Evolutionary conservation across 2,888 invertebrate genomes (phyloP).

Genomic region (Himalopsyche kuldschensis): DNA sequence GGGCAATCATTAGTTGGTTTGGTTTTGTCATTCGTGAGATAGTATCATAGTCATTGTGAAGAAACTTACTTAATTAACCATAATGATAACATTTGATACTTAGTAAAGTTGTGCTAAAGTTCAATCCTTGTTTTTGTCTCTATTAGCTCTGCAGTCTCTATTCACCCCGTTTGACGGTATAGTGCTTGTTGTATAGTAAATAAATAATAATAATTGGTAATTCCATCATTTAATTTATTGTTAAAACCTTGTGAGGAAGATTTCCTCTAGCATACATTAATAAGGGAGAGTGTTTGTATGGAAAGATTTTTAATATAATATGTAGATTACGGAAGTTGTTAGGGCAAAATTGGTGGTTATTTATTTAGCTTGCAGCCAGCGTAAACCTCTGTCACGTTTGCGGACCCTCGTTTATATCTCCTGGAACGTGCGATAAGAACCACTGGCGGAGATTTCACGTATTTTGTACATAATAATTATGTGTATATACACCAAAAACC

Average conservation of each 20-base stretch:
- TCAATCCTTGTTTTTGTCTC: no score
- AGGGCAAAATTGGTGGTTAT: constrained; percentile 8
- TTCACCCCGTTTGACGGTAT: no score
- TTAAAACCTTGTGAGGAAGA: not conserved
- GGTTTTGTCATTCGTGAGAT: no score
- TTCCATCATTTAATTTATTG: not conserved
- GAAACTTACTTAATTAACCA: no score
- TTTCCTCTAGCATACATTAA: not conserved
- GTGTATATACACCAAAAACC: not conserved
- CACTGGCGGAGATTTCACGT: not conserved
- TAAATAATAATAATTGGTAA: no score
- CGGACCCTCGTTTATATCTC: constrained; percentile 25
- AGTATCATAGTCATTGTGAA: no score
- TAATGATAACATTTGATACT: no score
- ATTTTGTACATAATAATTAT: not conserved
- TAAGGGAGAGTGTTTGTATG: not conserved
- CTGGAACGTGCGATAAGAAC: constrained; percentile 29
- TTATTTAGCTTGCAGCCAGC: constrained; percentile 19
- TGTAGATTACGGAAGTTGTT: not conserved
- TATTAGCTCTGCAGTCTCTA: no score
- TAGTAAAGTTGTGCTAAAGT: no score
- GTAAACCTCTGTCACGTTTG: constrained; percentile 26
- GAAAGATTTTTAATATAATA: not conserved
- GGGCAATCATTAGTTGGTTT: no score
- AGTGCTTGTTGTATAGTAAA: no score